Evolutionary conservation across 1,140 invertebrate species (phyloP).

Genomic region (Temnothorax curvispinosus): DNA sequence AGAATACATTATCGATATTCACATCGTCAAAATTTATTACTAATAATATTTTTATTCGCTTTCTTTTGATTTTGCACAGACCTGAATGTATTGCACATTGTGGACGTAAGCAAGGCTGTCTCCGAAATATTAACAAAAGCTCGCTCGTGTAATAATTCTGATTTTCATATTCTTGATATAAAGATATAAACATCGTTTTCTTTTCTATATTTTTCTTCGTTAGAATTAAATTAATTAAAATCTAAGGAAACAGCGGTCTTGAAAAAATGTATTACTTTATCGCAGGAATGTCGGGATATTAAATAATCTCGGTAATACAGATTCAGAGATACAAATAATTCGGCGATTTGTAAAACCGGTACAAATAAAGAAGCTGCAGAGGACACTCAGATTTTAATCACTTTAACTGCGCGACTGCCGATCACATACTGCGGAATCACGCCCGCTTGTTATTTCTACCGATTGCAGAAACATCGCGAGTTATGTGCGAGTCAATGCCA

Average conservation of each 20-base stretch:
- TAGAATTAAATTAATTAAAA: background rate
- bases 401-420: slow-evolving; percentile 62
- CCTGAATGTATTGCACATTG: slow-evolving; percentile 64
- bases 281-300: background rate
- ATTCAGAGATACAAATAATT: slow-evolving; percentile 28
- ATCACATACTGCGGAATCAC: slow-evolving; percentile 58
- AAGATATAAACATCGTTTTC: slow-evolving; percentile 79
- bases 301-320: background rate
- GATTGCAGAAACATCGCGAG: slow-evolving; percentile 77
- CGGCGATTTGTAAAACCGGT: background rate
- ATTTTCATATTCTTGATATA: slow-evolving; percentile 83
- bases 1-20: background rate
- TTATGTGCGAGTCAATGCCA: slow-evolving; percentile 71
- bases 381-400: slow-evolving; percentile 38
- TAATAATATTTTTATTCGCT: background rate
- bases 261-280: background rate
- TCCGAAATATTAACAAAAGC: slow-evolving; percentile 79
- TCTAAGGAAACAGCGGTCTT: background rate
- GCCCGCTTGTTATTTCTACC: slow-evolving; percentile 74
- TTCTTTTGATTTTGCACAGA: slow-evolving; percentile 59
- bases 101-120: slow-evolving; percentile 43
- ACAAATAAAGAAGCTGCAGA: background rate
- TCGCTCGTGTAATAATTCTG: slow-evolving; percentile 80
- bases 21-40: background rate
- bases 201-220: background rate